These are phyloP conservation scores for Poecilia wingei DNA, from an alignment of 2,797 vertebrate species.

Conservation along the genomic window DNA sequence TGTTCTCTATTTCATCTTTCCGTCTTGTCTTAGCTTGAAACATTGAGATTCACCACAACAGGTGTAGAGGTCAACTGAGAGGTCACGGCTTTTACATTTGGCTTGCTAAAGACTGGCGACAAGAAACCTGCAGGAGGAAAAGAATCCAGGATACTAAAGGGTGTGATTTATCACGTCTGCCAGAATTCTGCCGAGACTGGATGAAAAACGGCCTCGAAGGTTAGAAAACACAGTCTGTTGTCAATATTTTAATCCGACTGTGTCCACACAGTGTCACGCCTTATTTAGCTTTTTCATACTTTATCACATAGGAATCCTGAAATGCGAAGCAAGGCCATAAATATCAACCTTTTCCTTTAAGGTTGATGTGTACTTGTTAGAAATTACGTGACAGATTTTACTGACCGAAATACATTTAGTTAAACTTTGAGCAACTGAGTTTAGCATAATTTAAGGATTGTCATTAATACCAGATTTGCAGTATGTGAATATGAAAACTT, in stretches of 20 bases:
- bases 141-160: constrained; percentile 78
- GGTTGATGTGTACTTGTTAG: neutral
- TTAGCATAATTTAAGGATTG: neutral
- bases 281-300: constrained; percentile 49
- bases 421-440: neutral
- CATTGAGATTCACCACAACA: constrained; percentile 74
- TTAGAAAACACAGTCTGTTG: constrained; percentile 69
- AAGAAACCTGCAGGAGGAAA: constrained; percentile 75
- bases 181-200: constrained; percentile 71
- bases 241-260: constrained; percentile 73
- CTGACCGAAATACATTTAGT: neutral
- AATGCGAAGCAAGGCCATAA: constrained; percentile 49
- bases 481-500: neutral
- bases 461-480: neutral
- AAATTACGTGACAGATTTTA: constrained; percentile 16
- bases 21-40: constrained; percentile 47
- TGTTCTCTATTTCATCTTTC: constrained; percentile 31
- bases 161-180: constrained; percentile 81
- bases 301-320: constrained; percentile 51
- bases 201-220: constrained; percentile 72
- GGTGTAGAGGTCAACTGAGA: constrained; percentile 68
- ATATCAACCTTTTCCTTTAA: constrained; percentile 29
- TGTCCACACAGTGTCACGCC: constrained; percentile 67
- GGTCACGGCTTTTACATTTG: constrained; percentile 82
- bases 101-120: constrained; percentile 84